Evolutionary conservation across 2,113 vertebrate species (phyloP), one percentile per base, ranked within the genome.

Genomic region (Sorex fumeus): DNA sequence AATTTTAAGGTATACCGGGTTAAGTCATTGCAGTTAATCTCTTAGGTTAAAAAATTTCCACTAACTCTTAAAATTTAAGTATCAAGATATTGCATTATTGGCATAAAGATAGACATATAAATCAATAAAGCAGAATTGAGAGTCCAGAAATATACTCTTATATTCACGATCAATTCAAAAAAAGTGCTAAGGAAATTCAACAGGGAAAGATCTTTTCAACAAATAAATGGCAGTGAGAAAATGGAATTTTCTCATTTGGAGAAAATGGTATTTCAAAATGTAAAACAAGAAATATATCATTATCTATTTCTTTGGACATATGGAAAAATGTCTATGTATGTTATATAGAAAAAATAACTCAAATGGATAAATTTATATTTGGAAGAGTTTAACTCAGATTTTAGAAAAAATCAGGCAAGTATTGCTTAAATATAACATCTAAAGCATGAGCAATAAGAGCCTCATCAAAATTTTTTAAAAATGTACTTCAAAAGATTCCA

Each of bases 21-120:
- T 60, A 32, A 81, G 18, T 47, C 18, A 64, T 87, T 43, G 27
- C 1, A 25, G 53, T 3, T n/a, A 50, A 88, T 66, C 10, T 91
- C 8, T n/a, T 80, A 43, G 34, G 30, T 75, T 70, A 83, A 86
- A 93, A 93, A 66, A 11, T 67, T 93, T 71, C n/a, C 23, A 87
- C 87, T 30, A 70, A 57, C n/a, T 88, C 72, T 81, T 21, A 66
- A 82, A 93, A 88, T 32, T 36, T 87, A 84, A 19, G 6, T 87
- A 77, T 66, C 27, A 77, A 92, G 30, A 36, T 36, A 84, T 13
- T 64, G 5, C 34, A 50, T 18, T 78, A 30, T 30, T 74, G 64
- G 36, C 43, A 67, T 75, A 75, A 78, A 77, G n/a, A 53, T 23
- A 53, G 19, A 43, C 15, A 30, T 43, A 50, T 6, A 84, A 75